Evolutionary conservation across 2,888 invertebrate species (phyloP).

Genomic region (Empis stercorea): DNA sequence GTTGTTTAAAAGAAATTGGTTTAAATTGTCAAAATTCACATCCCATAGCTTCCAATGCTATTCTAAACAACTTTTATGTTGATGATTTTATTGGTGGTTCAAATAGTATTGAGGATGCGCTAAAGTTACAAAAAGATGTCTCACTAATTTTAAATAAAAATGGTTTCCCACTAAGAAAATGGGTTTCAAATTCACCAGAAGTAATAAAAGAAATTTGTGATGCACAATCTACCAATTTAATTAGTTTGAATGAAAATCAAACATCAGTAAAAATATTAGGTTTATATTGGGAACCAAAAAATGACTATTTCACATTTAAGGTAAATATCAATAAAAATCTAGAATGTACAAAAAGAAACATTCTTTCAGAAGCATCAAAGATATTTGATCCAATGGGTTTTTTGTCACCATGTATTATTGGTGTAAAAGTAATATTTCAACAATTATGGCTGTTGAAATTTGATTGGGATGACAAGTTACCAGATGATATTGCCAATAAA

Average conservation of each 20-base stretch:
- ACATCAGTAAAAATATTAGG: background rate
- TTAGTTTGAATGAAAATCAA: background rate
- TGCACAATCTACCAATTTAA: background rate
- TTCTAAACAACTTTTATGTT: constrained; percentile 13
- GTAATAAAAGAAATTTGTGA: constrained; percentile 1
- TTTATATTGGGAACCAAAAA: background rate
- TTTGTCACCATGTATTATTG: no score
- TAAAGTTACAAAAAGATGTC: constrained; percentile 8
- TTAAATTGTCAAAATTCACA: constrained; percentile 3
- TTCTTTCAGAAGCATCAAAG: background rate
- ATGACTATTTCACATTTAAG: background rate
- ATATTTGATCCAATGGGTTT: constrained; percentile 1
- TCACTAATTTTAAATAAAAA: constrained; percentile 4
- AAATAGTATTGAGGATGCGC: constrained; percentile 9
- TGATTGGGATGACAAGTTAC: constrained; percentile 4
- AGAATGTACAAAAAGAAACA: background rate
- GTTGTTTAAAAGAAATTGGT: constrained; percentile 12
- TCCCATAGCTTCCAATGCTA: constrained; percentile 10
- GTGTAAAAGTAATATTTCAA: constrained; percentile 4
- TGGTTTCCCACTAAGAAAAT: constrained; percentile 12
- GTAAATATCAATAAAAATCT: constrained; percentile 9
- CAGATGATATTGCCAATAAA: background rate
- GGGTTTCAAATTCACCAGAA: constrained; percentile 8
- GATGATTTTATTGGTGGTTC: constrained; percentile 14
- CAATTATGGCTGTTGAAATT: constrained; percentile 1